Conservation (phyloP, 1,140 invertebrate species). For the Hestina assimilis region DNA sequence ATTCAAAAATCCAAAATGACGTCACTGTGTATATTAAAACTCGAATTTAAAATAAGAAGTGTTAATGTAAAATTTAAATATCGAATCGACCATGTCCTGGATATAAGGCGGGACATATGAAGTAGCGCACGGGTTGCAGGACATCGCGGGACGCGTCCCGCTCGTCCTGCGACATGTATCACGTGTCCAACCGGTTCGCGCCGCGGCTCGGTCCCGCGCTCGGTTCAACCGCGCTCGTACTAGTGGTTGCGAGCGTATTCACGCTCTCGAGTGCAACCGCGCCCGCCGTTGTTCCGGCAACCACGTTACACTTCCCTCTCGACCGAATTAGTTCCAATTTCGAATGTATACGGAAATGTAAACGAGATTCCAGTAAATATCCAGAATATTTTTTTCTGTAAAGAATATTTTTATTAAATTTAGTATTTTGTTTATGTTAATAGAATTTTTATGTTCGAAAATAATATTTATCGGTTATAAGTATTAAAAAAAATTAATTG, state of each 20-base stretch:
- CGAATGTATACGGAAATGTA: conserved; percentile 94
- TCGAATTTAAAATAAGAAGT: too few relatives aligned
- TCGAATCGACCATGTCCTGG: conserved; percentile 3
- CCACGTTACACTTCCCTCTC: not conserved
- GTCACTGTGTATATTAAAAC: too few relatives aligned
- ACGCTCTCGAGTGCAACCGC: not conserved
- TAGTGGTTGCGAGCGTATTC: not conserved
- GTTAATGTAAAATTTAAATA: too few relatives aligned
- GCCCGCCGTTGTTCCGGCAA: not conserved
- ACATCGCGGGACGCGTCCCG: not conserved
- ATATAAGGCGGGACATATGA: conserved; percentile 22
- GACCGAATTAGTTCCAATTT: conserved; percentile 42
- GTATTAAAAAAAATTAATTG: not conserved
- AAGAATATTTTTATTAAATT: conserved; percentile 30
- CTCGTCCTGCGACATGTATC: not conserved
- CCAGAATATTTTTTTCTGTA: conserved; percentile 92
- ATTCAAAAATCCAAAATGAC: too few relatives aligned
- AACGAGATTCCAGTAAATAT: conserved; percentile 92
- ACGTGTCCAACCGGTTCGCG: not conserved
- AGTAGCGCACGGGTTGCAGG: conserved; percentile 1
- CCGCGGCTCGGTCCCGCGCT: not conserved
- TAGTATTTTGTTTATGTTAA: too few relatives aligned
- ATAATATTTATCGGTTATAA: not conserved
- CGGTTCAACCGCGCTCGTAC: not conserved
- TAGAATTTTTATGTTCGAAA: too few relatives aligned